A percentile compares a stretch with the other conserved stretches of the same genome.
These are phyloP conservation scores for Nycteola revayana DNA, from an alignment of 2,888 invertebrate species.

Conservation along the genomic window DNA sequence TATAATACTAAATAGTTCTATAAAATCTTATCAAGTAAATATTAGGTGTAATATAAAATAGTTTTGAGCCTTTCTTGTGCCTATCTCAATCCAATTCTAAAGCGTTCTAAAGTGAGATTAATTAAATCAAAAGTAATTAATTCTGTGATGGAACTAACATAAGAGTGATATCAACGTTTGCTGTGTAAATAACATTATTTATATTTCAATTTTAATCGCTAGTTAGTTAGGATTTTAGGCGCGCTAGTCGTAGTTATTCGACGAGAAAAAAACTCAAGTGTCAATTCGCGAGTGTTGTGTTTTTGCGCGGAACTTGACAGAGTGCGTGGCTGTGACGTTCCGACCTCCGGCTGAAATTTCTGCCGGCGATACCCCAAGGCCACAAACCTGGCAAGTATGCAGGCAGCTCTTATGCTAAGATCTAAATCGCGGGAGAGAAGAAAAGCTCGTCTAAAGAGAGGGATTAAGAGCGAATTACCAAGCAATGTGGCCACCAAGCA, in stretches of 20 bases:
- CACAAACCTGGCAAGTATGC: slow-evolving; percentile 88
- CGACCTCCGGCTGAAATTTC: slow-evolving; percentile 48
- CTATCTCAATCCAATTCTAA: slow-evolving; percentile 70
- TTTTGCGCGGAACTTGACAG: slow-evolving; percentile 8
- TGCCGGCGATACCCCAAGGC: slow-evolving; percentile 51
- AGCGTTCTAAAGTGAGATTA: slow-evolving; percentile 59
- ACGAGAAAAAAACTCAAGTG: slow-evolving; percentile 19
- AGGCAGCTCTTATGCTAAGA: slow-evolving; percentile 96
- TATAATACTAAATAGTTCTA: slow-evolving; percentile 31
- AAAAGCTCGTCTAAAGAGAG: slow-evolving; percentile 89
- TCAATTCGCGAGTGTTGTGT: slow-evolving; percentile 27
- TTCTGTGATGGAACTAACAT: slow-evolving; percentile 66
- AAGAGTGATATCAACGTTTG: slow-evolving; percentile 59
- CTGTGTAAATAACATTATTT: slow-evolving; percentile 53
- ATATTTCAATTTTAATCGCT: slow-evolving; percentile 40
- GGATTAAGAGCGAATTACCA: slow-evolving; percentile 89
- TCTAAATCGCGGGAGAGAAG: slow-evolving; percentile 93
- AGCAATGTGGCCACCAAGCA: slow-evolving; percentile 94
- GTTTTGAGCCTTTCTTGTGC: slow-evolving; percentile 76
- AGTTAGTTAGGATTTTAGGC: slow-evolving; percentile 48
- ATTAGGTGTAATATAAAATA: slow-evolving; percentile 57
- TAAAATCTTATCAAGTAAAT: too few species aligned
- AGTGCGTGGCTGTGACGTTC: slow-evolving; percentile 18
- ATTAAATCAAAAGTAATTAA: slow-evolving; percentile 51
- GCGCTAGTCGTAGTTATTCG: slow-evolving; percentile 50